Conservation (phyloP, 1,140 invertebrate genomes). For the Acromyrmex charruanus region DNA sequence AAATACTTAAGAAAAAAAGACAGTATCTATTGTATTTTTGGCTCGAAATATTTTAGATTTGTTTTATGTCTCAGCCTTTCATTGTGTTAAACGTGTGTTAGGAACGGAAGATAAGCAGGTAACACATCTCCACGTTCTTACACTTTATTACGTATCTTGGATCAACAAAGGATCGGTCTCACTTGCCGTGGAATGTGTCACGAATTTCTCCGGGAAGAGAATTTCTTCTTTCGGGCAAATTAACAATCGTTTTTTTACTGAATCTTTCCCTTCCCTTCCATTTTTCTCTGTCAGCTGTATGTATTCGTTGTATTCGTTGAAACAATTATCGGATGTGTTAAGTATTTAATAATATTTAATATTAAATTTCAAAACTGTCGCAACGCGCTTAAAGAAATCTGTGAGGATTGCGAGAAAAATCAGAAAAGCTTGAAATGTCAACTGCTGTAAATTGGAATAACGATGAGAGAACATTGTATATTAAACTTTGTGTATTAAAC, state of each 20-base stretch:
- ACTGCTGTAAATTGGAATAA: neutral
- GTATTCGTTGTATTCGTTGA: neutral
- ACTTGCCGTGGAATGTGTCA: slow-evolving; percentile 41
- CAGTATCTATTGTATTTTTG: neutral
- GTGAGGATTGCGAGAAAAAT: neutral
- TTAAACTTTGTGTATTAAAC: slow-evolving; percentile 28
- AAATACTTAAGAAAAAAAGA: neutral
- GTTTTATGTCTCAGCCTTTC: slow-evolving; percentile 5
- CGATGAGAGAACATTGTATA: slow-evolving; percentile 3
- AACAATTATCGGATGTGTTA: neutral
- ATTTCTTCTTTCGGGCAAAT: slow-evolving; percentile 17
- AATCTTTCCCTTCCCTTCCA: neutral
- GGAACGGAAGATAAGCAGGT: slow-evolving; percentile 77
- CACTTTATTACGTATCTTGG: slow-evolving; percentile 79
- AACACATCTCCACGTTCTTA: slow-evolving; percentile 56
- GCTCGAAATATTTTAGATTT: slow-evolving; percentile 3
- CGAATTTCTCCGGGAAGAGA: slow-evolving; percentile 14
- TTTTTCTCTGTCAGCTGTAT: too few relatives aligned
- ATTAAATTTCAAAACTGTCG: neutral
- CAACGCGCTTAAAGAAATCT: neutral
- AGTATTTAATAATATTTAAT: neutral
- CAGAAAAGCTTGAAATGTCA: neutral
- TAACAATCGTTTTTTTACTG: neutral
- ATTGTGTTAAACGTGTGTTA: slow-evolving; percentile 48
- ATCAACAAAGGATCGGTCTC: slow-evolving; percentile 81